phyloP scores from a whole-genome alignment of 2,113 vertebrate genomes.

The Pteronura brasiliensis region DNA sequence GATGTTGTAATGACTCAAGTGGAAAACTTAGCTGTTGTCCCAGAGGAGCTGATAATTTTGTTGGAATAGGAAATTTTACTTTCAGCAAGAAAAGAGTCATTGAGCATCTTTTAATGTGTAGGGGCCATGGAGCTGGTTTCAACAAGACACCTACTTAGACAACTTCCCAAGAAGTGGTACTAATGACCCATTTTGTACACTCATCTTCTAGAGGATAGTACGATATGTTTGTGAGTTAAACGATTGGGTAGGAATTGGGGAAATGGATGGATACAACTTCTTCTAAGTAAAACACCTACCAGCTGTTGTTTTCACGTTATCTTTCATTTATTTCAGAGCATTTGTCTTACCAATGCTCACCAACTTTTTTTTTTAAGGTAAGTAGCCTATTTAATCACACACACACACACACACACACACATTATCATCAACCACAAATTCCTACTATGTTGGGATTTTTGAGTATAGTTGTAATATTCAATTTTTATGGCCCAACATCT shows the following conservation, averaged over 20 bases:
- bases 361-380: neutral
- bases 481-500: neutral
- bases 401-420: neutral
- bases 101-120: neutral
- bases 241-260: neutral
- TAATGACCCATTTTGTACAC: neutral
- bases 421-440: neutral
- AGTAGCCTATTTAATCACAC: neutral
- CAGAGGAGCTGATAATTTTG: neutral
- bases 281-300: neutral
- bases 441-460: neutral
- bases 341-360: neutral
- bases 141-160: neutral
- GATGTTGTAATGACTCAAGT: slow-evolving; percentile 9
- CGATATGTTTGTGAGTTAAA: neutral
- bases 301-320: neutral
- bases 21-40: neutral
- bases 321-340: neutral
- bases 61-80: neutral
- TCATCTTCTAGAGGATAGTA: neutral
- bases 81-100: neutral
- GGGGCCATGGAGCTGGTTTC: neutral
- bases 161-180: neutral
- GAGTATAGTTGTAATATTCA: neutral
- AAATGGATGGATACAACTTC: neutral